phyloP scores from a whole-genome alignment of 2,888 invertebrate genomes.

The Minunthozetes semirufus region DNA sequence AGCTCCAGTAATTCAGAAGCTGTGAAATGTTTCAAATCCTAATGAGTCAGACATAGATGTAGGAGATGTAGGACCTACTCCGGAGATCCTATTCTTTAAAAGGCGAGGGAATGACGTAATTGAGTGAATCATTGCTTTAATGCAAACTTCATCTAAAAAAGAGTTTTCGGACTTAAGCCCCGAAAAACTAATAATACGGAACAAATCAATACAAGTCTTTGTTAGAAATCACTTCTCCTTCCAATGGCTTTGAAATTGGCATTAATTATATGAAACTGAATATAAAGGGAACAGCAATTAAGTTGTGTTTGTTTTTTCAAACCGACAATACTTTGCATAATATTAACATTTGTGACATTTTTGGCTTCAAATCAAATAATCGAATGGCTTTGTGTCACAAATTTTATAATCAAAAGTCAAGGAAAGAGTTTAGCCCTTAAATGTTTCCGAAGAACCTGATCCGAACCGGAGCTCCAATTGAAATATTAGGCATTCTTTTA shows the following conservation, averaged over 20 bases:
- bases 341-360: neutral
- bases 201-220: neutral
- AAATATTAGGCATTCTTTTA: neutral
- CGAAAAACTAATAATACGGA: constrained; percentile 5
- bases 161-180: neutral
- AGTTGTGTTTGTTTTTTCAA: neutral
- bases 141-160: neutral
- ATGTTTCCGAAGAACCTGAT: neutral
- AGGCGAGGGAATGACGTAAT: neutral
- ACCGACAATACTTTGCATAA: neutral
- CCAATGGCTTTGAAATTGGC: neutral
- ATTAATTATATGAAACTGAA: neutral
- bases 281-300: neutral
- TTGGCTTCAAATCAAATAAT: neutral
- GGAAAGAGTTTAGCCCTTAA: neutral
- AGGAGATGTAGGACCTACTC: too few relatives aligned
- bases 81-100: too few relatives aligned
- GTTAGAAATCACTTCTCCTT: neutral
- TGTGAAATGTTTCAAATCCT: too few relatives aligned
- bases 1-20: too few relatives aligned
- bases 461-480: neutral
- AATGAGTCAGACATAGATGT: too few relatives aligned
- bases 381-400: neutral
- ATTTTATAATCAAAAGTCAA: neutral
- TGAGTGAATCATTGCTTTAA: neutral